Conservation (phyloP, 2,888 invertebrate genomes). For the Trissolcus japonicus region DNA sequence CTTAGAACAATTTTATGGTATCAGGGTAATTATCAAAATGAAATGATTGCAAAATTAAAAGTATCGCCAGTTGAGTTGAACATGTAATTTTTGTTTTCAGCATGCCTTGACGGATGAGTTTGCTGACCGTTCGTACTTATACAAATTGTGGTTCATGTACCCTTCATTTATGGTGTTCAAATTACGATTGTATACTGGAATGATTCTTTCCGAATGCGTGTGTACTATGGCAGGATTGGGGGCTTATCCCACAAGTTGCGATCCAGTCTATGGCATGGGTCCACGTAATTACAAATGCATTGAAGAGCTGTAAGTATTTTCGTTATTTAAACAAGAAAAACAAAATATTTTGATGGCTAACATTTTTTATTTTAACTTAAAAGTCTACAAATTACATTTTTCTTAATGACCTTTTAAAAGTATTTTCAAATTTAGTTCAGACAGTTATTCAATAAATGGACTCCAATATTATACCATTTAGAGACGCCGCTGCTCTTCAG, state of each 20-base stretch:
- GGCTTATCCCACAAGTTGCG: conserved; percentile 87
- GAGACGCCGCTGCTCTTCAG: no score
- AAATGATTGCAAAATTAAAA: no score
- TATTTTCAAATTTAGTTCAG: no score
- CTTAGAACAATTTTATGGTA: conserved; percentile 80
- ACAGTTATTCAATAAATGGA: no score
- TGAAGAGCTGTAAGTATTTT: conserved; percentile 78
- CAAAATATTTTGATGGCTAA: no score
- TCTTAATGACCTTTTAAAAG: no score
- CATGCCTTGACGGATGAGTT: conserved; percentile 89
- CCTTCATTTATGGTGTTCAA: conserved; percentile 92
- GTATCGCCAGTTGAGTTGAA: no score
- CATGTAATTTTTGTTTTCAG: conserved; percentile 79
- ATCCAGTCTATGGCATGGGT: conserved; percentile 89
- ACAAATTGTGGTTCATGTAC: conserved; percentile 90
- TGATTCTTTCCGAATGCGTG: conserved; percentile 94
- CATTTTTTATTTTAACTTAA: no score
- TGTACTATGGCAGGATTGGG: conserved; percentile 94
- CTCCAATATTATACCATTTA: no score
- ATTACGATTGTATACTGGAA: conserved; percentile 92
- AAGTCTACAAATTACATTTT: no score
- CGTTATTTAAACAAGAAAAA: no score
- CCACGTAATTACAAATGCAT: conserved; percentile 84
- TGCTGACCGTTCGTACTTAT: conserved; percentile 83
- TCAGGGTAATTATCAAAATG: conserved; percentile 82